phyloP scores from a whole-genome alignment of 2,113 vertebrate species.

The Brachyistius frenatus region DNA sequence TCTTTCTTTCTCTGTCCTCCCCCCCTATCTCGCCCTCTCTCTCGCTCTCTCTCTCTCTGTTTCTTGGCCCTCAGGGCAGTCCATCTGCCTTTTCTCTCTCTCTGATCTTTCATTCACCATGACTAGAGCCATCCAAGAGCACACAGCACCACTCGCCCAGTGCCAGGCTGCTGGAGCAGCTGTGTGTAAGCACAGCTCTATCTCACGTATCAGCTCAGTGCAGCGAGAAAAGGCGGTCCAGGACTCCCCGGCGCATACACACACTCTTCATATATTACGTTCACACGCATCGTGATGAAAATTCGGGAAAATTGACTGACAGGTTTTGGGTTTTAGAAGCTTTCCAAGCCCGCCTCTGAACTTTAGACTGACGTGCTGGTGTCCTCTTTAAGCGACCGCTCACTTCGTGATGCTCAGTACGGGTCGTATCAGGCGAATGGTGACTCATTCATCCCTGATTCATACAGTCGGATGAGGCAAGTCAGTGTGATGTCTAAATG shows the following conservation, averaged over 20 bases:
- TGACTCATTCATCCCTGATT: too few relatives aligned
- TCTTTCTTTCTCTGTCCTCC: conserved; percentile 33
- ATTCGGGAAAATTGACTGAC: neutral
- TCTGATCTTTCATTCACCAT: conserved; percentile 84
- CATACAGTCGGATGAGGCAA: too few relatives aligned
- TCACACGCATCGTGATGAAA: conserved; percentile 25
- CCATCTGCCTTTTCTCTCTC: conserved; percentile 82
- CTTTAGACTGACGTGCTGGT: too few relatives aligned
- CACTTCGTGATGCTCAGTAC: neutral
- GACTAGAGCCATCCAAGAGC: conserved; percentile 79
- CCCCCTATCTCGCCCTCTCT: conserved; percentile 24
- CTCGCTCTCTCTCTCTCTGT: conserved; percentile 43
- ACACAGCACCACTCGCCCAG: conserved; percentile 41
- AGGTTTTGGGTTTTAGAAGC: neutral
- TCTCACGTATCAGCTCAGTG: conserved; percentile 78
- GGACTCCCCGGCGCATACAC: conserved; percentile 49
- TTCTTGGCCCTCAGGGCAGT: conserved; percentile 79
- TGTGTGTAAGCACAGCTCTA: conserved; percentile 79
- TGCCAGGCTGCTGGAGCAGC: conserved; percentile 75
- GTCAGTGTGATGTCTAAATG: too few relatives aligned
- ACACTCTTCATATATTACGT: conserved; percentile 16
- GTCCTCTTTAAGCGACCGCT: too few relatives aligned
- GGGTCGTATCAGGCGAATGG: neutral
- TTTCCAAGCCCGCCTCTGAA: neutral
- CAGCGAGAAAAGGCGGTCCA: conserved; percentile 74